These are phyloP conservation scores for Hiodon tergisus DNA, from an alignment of 2,113 vertebrate genomes.

Conservation along the genomic window DNA sequence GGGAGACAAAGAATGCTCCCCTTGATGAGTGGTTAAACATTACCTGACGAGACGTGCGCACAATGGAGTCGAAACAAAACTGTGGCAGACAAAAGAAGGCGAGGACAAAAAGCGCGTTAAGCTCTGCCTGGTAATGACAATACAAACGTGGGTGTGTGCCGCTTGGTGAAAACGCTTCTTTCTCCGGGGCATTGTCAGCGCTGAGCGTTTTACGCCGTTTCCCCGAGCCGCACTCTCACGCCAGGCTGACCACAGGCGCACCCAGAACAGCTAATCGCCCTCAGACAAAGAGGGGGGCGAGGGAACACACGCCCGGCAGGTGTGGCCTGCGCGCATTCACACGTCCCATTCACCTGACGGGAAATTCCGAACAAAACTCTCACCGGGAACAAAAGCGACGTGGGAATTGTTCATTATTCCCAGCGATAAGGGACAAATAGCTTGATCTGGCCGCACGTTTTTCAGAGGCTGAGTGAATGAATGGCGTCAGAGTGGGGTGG, in stretches of 20 bases:
- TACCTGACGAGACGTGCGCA: no score
- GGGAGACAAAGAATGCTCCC: no score
- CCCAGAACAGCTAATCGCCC: conserved; percentile 26
- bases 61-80: conserved; percentile 33
- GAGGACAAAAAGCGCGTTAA: conserved; percentile 25
- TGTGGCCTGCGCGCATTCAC: conserved; percentile 10
- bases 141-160: conserved; percentile 47
- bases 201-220: conserved; percentile 54
- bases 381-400: background rate
- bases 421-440: background rate
- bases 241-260: conserved; percentile 49
- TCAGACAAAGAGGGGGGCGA: background rate
- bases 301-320: background rate
- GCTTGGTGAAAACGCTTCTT: conserved; percentile 45
- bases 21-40: no score
- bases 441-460: background rate
- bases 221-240: conserved; percentile 48
- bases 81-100: conserved; percentile 31
- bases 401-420: background rate
- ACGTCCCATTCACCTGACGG: background rate
- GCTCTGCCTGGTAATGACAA: conserved; percentile 54
- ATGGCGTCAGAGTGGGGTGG: no score
- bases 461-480: background rate
- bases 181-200: conserved; percentile 43
- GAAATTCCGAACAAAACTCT: conserved; percentile 12